These are phyloP conservation scores for Drosophila subobscura DNA, from an alignment of 1,140 invertebrate species.

Conservation along the genomic window DNA sequence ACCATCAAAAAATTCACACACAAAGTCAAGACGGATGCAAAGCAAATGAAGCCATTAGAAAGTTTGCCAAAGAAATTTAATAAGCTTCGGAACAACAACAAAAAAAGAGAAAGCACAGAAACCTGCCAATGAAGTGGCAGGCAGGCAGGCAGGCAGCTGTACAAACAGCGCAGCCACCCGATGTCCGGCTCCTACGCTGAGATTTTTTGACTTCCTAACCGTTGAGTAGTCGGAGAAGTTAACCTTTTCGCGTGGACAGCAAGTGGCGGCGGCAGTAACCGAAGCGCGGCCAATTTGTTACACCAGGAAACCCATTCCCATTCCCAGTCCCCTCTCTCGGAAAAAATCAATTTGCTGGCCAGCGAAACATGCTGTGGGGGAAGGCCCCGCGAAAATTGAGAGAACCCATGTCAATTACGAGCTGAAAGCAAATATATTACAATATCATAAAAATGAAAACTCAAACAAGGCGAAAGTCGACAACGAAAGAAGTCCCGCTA, in stretches of 20 bases:
- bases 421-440: conserved; percentile 82
- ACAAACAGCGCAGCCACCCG: conserved; percentile 54
- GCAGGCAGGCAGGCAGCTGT: conserved; percentile 46
- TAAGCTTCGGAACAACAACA: conserved; percentile 39
- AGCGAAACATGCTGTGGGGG: conserved; percentile 39
- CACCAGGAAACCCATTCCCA: background rate
- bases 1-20: conserved; percentile 18
- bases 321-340: background rate
- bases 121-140: conserved; percentile 70
- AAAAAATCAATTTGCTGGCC: conserved; percentile 38
- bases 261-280: conserved; percentile 44
- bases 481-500: conserved; percentile 19
- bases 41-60: conserved; percentile 72
- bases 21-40: conserved; percentile 28
- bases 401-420: conserved; percentile 81
- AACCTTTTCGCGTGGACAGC: conserved; percentile 56
- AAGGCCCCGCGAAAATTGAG: conserved; percentile 42
- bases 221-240: conserved; percentile 47
- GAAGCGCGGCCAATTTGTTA: conserved; percentile 72
- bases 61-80: conserved; percentile 71
- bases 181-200: conserved; percentile 9
- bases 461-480: conserved; percentile 71
- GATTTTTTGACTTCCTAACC: conserved; percentile 3
- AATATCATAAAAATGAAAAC: conserved; percentile 80
- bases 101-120: background rate